phyloP scores from a whole-genome alignment of 2,113 vertebrate species.

The Menidia beryllina region DNA sequence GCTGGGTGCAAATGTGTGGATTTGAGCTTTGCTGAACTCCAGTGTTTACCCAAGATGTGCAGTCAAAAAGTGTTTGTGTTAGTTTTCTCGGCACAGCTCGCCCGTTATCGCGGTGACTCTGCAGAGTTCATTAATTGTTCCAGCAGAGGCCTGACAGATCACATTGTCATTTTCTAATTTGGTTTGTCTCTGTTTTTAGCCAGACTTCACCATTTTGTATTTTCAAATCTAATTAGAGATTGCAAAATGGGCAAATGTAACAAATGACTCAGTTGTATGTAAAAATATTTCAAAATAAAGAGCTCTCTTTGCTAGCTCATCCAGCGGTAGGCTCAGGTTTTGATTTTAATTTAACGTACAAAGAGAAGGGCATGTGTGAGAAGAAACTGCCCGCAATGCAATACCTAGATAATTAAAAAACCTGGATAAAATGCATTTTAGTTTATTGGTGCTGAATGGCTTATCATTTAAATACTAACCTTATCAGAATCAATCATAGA shows the following conservation, averaged over 20 bases:
- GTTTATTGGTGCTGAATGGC: too few species aligned
- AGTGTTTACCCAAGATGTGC: constrained; percentile 45
- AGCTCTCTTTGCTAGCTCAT: constrained; percentile 14
- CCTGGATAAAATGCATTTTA: too few species aligned
- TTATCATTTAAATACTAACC: too few species aligned
- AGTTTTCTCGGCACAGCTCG: constrained; percentile 45
- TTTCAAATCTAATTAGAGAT: constrained; percentile 67
- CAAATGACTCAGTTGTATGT: constrained; percentile 46
- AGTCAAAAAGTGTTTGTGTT: constrained; percentile 43
- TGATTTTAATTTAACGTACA: background rate
- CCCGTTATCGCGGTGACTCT: constrained; percentile 52
- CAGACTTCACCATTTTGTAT: constrained; percentile 53
- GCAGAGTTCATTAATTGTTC: constrained; percentile 67
- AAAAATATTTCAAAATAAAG: constrained; percentile 18
- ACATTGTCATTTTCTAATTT: constrained; percentile 68
- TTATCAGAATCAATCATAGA: too few species aligned
- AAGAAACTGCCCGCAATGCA: too few species aligned
- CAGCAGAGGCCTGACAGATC: constrained; percentile 63
- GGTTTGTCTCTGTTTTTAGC: constrained; percentile 63
- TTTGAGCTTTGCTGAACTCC: constrained; percentile 37
- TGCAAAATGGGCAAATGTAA: constrained; percentile 48
- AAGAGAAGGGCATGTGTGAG: too few species aligned
- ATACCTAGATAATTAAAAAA: too few species aligned
- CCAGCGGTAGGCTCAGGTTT: background rate
- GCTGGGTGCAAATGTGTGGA: constrained; percentile 21